Evolutionary conservation across 1,140 invertebrate species (phyloP).

Genomic region (Ceratosolen fusciceps): DNA sequence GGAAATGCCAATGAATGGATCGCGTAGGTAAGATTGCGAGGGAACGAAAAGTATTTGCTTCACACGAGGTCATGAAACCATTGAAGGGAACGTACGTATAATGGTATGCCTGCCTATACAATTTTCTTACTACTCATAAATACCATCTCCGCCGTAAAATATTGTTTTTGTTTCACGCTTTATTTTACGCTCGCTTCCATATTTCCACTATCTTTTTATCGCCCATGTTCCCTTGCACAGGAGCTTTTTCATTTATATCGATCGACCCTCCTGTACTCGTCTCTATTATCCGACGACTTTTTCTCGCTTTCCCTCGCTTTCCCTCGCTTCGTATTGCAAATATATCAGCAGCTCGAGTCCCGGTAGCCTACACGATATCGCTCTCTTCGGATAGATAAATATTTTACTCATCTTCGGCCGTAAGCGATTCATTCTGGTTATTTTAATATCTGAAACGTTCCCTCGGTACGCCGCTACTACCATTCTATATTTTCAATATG

Average conservation of each 20-base stretch:
- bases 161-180: background rate
- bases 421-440: too few relatives aligned
- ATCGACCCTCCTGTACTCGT: background rate
- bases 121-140: background rate
- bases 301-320: too few relatives aligned
- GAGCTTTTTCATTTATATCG: background rate
- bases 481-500: background rate
- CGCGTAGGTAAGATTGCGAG: too few relatives aligned
- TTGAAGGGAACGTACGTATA: background rate
- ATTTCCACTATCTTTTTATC: background rate
- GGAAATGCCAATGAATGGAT: too few relatives aligned
- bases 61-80: background rate
- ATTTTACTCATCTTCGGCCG: too few relatives aligned
- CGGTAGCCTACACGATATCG: too few relatives aligned
- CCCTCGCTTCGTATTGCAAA: too few relatives aligned
- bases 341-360: too few relatives aligned
- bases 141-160: background rate
- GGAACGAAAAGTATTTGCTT: background rate
- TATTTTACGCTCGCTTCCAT: constrained; percentile 1
- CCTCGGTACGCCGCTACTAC: too few relatives aligned
- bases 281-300: background rate
- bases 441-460: too few relatives aligned
- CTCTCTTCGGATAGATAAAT: too few relatives aligned
- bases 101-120: background rate
- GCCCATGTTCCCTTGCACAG: background rate